A percentile compares a stretch with the other conserved stretches of the same genome.
These are phyloP conservation scores for Aphelenchoides avenae DNA, from an alignment of 1,140 invertebrate genomes.

Conservation along the genomic window DNA sequence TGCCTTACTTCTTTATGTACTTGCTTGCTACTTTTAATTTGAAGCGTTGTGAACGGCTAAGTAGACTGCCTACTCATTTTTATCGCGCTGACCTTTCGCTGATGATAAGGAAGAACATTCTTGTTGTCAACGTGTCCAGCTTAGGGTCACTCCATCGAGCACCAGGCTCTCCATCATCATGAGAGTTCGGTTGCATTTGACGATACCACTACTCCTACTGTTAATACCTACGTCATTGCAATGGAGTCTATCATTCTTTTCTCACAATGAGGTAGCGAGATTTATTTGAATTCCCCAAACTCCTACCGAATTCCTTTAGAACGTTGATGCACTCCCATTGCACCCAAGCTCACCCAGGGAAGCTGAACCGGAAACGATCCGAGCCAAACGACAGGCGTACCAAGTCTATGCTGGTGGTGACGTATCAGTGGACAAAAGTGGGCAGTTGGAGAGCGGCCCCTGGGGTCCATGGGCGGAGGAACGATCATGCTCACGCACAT, in stretches of 20 bases:
- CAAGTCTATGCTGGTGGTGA: constrained; percentile 51
- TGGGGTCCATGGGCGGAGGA: constrained; percentile 74
- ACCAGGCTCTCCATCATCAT: neutral
- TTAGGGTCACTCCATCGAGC: too few relatives aligned
- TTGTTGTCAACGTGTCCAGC: too few relatives aligned
- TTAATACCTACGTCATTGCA: neutral
- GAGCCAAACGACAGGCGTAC: constrained; percentile 55
- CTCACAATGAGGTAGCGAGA: neutral
- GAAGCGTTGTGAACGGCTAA: too few relatives aligned
- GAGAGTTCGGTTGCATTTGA: neutral
- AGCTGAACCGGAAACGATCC: constrained; percentile 36
- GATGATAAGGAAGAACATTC: too few relatives aligned
- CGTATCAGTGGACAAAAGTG: constrained; percentile 42
- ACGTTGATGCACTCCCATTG: constrained; percentile 23
- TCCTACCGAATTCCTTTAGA: too few relatives aligned
- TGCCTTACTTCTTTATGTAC: too few relatives aligned
- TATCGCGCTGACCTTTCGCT: too few relatives aligned
- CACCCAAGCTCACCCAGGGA: constrained; percentile 51
- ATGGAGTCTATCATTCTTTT: constrained; percentile 9
- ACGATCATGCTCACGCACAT: constrained; percentile 73
- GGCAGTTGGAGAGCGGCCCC: constrained; percentile 64
- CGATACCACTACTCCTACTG: neutral
- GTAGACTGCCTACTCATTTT: too few relatives aligned
- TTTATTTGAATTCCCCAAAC: too few relatives aligned
- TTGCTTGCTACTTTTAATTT: too few relatives aligned